Evolutionary conservation across 2,113 vertebrate genomes (phyloP).

Genomic region (Ovis canadensis): DNA sequence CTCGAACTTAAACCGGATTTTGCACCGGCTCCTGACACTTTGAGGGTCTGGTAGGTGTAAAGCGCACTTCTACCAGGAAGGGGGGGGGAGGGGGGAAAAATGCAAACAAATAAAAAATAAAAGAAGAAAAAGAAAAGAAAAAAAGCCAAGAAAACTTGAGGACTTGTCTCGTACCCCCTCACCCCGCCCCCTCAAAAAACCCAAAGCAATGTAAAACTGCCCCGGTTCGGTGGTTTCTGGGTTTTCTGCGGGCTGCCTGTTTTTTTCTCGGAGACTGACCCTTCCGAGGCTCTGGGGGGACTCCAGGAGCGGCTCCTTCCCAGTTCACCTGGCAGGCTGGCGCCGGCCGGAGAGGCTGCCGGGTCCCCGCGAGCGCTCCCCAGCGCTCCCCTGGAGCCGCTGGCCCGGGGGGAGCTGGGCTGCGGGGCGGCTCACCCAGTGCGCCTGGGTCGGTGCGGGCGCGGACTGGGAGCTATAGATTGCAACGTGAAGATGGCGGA

Average conservation of each 20-base stretch:
- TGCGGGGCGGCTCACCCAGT: constrained; percentile 72
- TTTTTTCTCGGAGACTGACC: constrained; percentile 79
- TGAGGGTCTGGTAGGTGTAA: constrained; percentile 79
- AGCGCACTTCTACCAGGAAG: constrained; percentile 81
- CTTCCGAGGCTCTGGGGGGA: constrained; percentile 80
- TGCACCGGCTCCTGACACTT: constrained; percentile 81
- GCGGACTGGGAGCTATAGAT: constrained; percentile 84
- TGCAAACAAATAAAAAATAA: constrained; percentile 69
- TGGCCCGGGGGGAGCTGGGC: constrained; percentile 83
- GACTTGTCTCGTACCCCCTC: constrained; percentile 68
- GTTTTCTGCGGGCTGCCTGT: constrained; percentile 59
- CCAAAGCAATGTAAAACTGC: constrained; percentile 67
- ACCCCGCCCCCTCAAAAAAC: constrained; percentile 73
- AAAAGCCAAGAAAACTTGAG: constrained; percentile 74
- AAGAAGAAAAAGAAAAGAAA: not conserved
- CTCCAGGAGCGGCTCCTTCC: constrained; percentile 81
- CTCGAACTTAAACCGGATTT: constrained; percentile 81
- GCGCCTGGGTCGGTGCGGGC: constrained; percentile 84
- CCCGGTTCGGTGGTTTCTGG: constrained; percentile 55
- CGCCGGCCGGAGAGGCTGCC: constrained; percentile 81
- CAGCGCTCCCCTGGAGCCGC: constrained; percentile 80
- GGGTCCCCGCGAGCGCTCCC: constrained; percentile 82
- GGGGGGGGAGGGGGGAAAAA: not conserved
- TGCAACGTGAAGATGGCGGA: constrained; percentile 91
- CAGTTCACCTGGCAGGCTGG: constrained; percentile 85